Percentiles rank a stretch among this genome's conserved stretches.
Evolutionary conservation across 1,140 invertebrate species (phyloP).

Genomic region (Cherax destructor): DNA sequence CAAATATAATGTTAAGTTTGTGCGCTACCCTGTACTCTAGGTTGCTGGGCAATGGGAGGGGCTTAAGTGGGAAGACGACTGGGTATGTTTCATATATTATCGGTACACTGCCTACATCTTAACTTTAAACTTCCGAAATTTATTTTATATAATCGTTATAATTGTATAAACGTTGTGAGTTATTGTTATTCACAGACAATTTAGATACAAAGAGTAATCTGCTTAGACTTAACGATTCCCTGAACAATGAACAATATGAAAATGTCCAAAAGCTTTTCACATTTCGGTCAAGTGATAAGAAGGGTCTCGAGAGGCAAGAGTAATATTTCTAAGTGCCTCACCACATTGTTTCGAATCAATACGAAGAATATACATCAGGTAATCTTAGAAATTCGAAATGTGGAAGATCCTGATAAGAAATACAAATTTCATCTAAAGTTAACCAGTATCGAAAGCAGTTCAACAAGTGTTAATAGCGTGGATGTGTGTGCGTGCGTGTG

Average conservation of each 20-base stretch:
- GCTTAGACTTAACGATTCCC: too few relatives aligned
- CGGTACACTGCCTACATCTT: neutral
- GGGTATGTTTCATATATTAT: neutral
- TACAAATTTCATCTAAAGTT: too few relatives aligned
- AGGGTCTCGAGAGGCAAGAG: neutral
- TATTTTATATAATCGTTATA: too few relatives aligned
- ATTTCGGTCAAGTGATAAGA: constrained; percentile 1
- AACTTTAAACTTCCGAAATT: neutral
- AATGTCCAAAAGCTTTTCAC: neutral
- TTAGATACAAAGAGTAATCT: too few relatives aligned
- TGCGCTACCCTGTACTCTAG: constrained; percentile 15
- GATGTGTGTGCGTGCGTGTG: constrained; percentile 5
- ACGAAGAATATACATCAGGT: neutral
- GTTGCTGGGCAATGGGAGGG: constrained; percentile 17
- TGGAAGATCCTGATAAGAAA: too few relatives aligned
- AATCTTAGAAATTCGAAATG: too few relatives aligned
- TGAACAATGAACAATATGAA: neutral
- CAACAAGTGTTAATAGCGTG: neutral
- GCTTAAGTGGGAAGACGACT: constrained; percentile 11
- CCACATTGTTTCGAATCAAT: neutral
- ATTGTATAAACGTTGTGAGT: too few relatives aligned
- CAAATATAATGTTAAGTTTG: neutral
- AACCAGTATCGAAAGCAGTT: too few relatives aligned
- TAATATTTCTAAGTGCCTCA: neutral
- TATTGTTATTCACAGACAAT: too few relatives aligned